Conservation (phyloP, 1,140 invertebrate genomes). For the Chironomus striatipennis region DNA sequence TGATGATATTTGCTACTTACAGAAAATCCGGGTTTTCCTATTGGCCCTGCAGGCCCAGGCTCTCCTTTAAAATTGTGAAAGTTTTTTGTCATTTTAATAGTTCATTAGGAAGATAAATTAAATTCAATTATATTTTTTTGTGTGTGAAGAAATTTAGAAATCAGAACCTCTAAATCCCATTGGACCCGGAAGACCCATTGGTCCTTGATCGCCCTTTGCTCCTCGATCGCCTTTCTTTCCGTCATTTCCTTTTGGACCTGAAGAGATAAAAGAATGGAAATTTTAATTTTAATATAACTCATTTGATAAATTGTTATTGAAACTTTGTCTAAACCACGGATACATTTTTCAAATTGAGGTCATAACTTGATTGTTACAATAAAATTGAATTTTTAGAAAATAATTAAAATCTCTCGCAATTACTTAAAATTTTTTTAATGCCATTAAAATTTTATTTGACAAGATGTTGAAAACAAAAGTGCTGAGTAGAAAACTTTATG, state of each 20-base stretch:
- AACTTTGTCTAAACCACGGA: no score
- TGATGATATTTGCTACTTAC: constrained; percentile 49
- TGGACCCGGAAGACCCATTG: constrained; percentile 74
- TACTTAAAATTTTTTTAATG: no score
- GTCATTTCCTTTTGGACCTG: constrained; percentile 66
- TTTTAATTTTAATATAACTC: no score
- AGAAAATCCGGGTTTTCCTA: constrained; percentile 65
- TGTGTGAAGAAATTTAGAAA: not conserved
- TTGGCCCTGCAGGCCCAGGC: constrained; percentile 59
- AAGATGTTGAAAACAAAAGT: not conserved
- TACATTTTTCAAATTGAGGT: no score
- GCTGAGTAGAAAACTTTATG: not conserved
- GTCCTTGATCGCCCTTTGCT: constrained; percentile 79
- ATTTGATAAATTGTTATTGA: no score
- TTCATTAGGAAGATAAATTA: constrained; percentile 20
- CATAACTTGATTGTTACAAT: no score
- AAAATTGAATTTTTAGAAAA: no score
- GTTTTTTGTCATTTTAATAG: constrained; percentile 11
- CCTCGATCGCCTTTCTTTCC: constrained; percentile 85
- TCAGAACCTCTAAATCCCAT: constrained; percentile 2
- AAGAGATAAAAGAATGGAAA: no score
- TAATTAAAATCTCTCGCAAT: no score
- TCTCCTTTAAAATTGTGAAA: constrained; percentile 65
- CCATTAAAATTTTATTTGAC: not conserved
- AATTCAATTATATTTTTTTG: not conserved